Evolutionary conservation across 2,113 vertebrate species (phyloP).

Genomic region (Litocranius walleri): DNA sequence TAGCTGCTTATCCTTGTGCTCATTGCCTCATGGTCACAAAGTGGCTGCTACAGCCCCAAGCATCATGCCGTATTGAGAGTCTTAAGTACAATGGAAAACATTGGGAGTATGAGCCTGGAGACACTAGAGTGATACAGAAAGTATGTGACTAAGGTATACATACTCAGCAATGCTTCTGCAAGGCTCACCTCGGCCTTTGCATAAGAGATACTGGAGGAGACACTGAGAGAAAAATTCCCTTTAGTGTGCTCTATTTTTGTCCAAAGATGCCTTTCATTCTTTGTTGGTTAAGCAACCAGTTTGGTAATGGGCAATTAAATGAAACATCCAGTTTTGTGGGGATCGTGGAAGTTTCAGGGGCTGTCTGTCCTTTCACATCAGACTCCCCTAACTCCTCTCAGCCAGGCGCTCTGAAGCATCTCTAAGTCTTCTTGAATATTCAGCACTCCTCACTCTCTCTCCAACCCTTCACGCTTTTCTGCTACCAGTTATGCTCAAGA

Average conservation of each 20-base stretch:
- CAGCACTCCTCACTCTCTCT: background rate
- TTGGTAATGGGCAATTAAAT: background rate
- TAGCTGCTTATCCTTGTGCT: background rate
- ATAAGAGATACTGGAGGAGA: background rate
- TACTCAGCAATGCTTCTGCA: background rate
- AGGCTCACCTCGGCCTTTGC: background rate
- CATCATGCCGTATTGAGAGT: rapidly evolving
- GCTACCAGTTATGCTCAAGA: background rate
- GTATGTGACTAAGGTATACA: background rate
- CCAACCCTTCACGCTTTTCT: background rate
- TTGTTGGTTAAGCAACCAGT: background rate
- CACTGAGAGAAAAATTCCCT: background rate
- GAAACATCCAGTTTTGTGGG: background rate
- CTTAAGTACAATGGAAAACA: background rate
- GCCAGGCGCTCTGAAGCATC: background rate
- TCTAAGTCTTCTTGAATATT: background rate
- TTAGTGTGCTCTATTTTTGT: background rate
- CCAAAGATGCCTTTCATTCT: background rate
- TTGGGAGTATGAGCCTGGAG: background rate
- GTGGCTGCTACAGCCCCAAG: background rate
- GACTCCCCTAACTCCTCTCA: background rate
- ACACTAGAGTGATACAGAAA: background rate
- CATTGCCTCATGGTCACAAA: background rate
- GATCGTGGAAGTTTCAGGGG: background rate
- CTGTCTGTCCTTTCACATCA: background rate